phyloP scores from a whole-genome alignment of 2,888 invertebrate genomes.

The Euspilapteryx auroguttella region DNA sequence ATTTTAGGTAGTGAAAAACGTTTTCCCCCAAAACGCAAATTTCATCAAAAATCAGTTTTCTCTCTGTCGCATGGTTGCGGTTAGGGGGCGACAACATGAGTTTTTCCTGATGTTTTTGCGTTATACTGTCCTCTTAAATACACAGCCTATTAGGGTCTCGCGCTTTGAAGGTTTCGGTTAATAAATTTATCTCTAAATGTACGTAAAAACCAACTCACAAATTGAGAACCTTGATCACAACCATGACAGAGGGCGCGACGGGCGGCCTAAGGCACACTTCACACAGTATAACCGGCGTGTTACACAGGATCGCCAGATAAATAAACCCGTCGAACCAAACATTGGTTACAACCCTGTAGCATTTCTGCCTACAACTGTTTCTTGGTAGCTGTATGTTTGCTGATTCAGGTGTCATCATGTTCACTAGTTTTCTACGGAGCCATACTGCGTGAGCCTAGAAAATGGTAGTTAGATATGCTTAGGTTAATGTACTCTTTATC shows the following conservation, averaged over 20 bases:
- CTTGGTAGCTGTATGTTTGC: slow-evolving; percentile 29
- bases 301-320: slow-evolving; percentile 36
- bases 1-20: too few species aligned
- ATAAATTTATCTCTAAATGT: background rate
- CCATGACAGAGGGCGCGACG: slow-evolving; percentile 10
- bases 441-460: slow-evolving; percentile 35
- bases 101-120: too few species aligned
- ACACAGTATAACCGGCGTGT: slow-evolving; percentile 41
- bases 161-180: background rate
- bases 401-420: slow-evolving; percentile 29
- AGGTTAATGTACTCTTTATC: background rate
- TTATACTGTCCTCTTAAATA: background rate
- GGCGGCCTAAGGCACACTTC: slow-evolving; percentile 29
- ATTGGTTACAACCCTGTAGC: slow-evolving; percentile 28
- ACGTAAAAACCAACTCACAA: slow-evolving; percentile 23
- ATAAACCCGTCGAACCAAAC: slow-evolving; percentile 47
- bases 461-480: background rate
- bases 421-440: slow-evolving; percentile 37
- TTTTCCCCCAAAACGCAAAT: too few species aligned
- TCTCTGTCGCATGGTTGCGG: too few species aligned
- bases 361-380: slow-evolving; percentile 26
- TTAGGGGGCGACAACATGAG: too few species aligned
- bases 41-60: too few species aligned
- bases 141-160: background rate
- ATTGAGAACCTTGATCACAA: slow-evolving; percentile 31